phyloP scores from a whole-genome alignment of 2,888 invertebrate species.

The Crossocerus cetratus region DNA sequence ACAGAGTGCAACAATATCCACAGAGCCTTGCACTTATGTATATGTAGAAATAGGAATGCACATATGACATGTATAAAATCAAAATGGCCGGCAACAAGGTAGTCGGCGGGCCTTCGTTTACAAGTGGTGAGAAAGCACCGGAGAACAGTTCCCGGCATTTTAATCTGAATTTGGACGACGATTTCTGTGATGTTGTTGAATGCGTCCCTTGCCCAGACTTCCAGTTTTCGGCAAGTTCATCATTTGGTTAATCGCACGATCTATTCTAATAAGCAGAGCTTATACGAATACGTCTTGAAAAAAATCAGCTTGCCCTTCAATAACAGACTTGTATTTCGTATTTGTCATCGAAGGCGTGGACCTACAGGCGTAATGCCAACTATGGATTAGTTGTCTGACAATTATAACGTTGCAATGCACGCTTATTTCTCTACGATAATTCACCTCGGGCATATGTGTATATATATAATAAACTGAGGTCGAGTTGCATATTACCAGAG shows the following conservation, averaged over 20 bases:
- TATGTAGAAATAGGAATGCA: too few species aligned
- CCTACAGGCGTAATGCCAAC: too few species aligned
- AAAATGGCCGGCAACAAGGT: slow-evolving; percentile 72
- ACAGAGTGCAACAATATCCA: too few species aligned
- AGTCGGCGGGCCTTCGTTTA: slow-evolving; percentile 59
- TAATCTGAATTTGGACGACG: slow-evolving; percentile 65
- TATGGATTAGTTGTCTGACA: too few species aligned
- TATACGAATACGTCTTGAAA: neutral
- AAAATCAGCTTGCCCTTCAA: neutral
- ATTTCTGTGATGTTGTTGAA: slow-evolving; percentile 57
- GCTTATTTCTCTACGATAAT: too few species aligned
- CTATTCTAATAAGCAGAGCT: neutral
- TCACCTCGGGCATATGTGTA: too few species aligned
- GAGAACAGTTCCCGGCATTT: slow-evolving; percentile 64
- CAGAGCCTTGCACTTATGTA: too few species aligned
- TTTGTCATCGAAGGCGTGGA: too few species aligned
- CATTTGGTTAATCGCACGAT: neutral
- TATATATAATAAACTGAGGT: too few species aligned
- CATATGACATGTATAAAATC: slow-evolving; percentile 2
- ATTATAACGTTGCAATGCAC: too few species aligned
- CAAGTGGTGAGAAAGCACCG: slow-evolving; percentile 63
- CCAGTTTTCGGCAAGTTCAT: slow-evolving; percentile 66
- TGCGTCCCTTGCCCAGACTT: slow-evolving; percentile 66
- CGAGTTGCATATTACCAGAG: too few species aligned
- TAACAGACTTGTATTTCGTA: too few species aligned